Conservation (phyloP, 2,797 vertebrate species). For the Chaunax sp. region DNA sequence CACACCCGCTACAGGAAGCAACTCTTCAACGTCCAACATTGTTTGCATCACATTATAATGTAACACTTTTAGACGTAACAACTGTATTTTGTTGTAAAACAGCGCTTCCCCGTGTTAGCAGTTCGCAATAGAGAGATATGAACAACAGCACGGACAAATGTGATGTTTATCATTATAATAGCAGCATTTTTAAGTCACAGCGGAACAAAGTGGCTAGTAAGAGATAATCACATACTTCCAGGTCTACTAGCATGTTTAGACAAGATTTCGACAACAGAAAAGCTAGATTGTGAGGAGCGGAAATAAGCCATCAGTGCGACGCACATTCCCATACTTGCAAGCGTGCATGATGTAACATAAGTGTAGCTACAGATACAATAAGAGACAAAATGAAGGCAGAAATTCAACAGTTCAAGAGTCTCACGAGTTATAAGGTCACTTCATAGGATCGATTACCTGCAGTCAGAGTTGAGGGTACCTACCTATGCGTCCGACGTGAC, state of each 20-base stretch:
- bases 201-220: not conserved
- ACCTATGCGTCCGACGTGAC: constrained; percentile 57
- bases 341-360: constrained; percentile 11
- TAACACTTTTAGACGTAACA: accelerated
- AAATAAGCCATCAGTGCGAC: not conserved
- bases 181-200: not conserved
- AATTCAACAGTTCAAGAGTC: not conserved
- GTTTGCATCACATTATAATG: constrained; percentile 18
- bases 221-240: too few species aligned
- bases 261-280: not conserved
- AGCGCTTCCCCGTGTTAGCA: accelerated
- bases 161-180: too few species aligned
- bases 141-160: too few species aligned
- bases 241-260: not conserved
- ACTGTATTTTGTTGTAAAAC: not conserved
- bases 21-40: constrained; percentile 7
- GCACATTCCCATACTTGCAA: constrained; percentile 16
- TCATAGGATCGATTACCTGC: too few species aligned
- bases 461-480: constrained; percentile 22
- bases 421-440: not conserved
- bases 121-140: accelerated
- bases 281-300: too few species aligned
- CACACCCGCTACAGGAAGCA: constrained; percentile 78
- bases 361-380: not conserved
- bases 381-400: not conserved